Conservation (phyloP, 2,888 invertebrate species). For the Nasonia oneida region DNA sequence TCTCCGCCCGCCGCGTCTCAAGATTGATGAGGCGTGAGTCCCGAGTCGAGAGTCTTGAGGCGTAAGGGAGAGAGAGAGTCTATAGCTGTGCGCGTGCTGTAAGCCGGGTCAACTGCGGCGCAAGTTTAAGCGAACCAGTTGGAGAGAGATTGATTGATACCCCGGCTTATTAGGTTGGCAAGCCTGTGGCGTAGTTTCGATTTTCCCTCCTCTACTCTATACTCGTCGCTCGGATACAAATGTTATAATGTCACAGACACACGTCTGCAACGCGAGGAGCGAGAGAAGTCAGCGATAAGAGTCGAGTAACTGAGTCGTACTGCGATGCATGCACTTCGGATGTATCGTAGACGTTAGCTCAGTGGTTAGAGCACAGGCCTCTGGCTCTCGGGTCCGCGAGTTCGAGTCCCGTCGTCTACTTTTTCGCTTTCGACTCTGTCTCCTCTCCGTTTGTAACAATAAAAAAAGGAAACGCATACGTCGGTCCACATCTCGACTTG, state of each 20-base stretch:
- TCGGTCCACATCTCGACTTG: background rate
- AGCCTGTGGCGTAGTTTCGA: background rate
- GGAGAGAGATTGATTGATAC: slow-evolving; percentile 31
- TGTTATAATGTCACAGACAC: no score
- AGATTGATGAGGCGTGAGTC: slow-evolving; percentile 56
- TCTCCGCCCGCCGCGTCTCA: background rate
- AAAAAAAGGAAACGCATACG: background rate
- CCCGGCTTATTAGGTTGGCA: slow-evolving; percentile 16
- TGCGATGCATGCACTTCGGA: no score
- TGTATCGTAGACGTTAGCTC: no score
- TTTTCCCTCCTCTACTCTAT: background rate
- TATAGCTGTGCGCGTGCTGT: background rate
- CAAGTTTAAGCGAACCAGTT: slow-evolving; percentile 20
- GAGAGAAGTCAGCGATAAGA: no score
- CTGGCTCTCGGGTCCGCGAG: no score
- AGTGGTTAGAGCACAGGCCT: no score
- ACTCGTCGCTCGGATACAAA: no score
- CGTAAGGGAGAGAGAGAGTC: background rate
- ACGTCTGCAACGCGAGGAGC: no score
- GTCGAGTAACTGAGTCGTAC: no score
- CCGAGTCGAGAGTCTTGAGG: slow-evolving; percentile 36
- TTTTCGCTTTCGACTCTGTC: no score
- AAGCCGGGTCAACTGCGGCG: background rate
- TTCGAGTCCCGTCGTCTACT: no score
- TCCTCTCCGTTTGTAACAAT: no score